phyloP scores from a whole-genome alignment of 2,113 vertebrate genomes.

The rat (Rattus norvegicus) region GRCr8 NC_086035.1:16062001-16062500 shows the following conservation, averaged over 20 bases:
- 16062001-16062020: neutral
- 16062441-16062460: fast-evolving
- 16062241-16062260: neutral
- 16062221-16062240: neutral
- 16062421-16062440: too few species aligned
- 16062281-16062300: neutral
- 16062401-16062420: too few species aligned
- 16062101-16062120: neutral
- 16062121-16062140: neutral
- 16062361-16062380: neutral
- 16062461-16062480: neutral
- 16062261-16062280: neutral
- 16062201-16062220: neutral
- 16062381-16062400: neutral
- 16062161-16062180: neutral
- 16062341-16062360: fast-evolving
- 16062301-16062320: fast-evolving
- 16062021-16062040: too few species aligned
- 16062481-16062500: neutral
- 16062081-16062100: neutral
- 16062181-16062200: neutral
- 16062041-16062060: too few species aligned
- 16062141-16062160: neutral
- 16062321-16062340: neutral
- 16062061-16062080: too few species aligned